Percentiles rank a stretch among this genome's conserved stretches.
phyloP scores from a whole-genome alignment of 2,888 invertebrate species.

The Iphiclides podalirius region DNA sequence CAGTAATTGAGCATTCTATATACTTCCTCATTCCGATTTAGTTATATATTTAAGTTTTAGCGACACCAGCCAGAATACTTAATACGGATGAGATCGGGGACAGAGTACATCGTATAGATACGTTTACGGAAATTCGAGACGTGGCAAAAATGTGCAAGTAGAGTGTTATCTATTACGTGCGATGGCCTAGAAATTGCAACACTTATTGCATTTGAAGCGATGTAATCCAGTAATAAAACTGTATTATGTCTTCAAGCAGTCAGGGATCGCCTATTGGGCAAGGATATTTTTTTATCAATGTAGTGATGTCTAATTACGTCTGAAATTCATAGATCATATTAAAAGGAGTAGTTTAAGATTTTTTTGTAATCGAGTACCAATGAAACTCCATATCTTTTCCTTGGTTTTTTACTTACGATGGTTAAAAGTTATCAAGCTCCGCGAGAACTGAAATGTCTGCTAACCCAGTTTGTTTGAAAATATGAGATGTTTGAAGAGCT shows the following conservation, averaged over 20 bases:
- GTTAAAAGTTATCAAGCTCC: too few species aligned
- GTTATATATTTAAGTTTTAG: conserved; percentile 6
- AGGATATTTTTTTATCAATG: too few species aligned
- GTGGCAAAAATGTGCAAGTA: conserved; percentile 10
- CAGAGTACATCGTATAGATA: conserved; percentile 6
- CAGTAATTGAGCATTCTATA: background rate
- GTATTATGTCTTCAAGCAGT: background rate
- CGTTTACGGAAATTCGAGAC: conserved; percentile 9
- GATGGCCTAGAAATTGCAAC: background rate
- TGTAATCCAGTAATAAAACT: conserved; percentile 7
- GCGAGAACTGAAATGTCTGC: too few species aligned
- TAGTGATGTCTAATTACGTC: too few species aligned
- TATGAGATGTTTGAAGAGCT: too few species aligned
- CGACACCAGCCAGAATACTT: conserved; percentile 14
- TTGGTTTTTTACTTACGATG: too few species aligned
- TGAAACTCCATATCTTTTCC: too few species aligned
- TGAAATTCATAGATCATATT: too few species aligned
- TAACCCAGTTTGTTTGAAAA: too few species aligned
- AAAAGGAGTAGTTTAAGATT: too few species aligned
- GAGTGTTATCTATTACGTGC: conserved; percentile 7
- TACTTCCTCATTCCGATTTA: conserved; percentile 9
- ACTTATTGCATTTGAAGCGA: background rate
- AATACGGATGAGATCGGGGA: conserved; percentile 5
- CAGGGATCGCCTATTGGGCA: background rate
- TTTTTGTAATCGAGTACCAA: too few species aligned